phyloP scores from a whole-genome alignment of 2,113 vertebrate species.

The Manacus vitellinus region DNA sequence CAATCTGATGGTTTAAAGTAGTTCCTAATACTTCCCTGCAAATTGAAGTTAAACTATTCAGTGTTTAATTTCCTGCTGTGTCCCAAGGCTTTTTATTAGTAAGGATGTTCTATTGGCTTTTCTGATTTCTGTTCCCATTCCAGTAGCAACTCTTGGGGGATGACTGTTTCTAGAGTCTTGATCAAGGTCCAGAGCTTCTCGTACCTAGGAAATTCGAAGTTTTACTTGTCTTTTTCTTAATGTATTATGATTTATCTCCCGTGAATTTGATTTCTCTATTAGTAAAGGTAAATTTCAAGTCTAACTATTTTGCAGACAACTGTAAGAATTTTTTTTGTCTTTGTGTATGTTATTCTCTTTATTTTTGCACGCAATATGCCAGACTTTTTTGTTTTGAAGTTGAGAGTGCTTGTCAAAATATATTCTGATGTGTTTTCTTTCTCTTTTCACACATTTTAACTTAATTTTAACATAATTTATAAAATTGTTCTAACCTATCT shows the following conservation, averaged over 20 bases:
- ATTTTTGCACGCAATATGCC: background rate
- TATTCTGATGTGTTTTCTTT: background rate
- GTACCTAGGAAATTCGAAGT: background rate
- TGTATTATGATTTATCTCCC: background rate
- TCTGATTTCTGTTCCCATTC: background rate
- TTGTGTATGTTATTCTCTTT: background rate
- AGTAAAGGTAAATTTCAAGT: background rate
- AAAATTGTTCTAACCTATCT: background rate
- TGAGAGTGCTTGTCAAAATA: background rate
- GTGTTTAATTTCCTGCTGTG: conserved; percentile 13
- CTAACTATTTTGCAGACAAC: background rate
- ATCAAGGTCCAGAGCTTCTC: background rate
- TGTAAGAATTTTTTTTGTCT: background rate
- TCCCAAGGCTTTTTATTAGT: background rate
- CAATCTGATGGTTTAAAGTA: background rate
- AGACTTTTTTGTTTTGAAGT: background rate
- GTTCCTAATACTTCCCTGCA: background rate
- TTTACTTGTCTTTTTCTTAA: background rate
- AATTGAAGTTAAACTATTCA: background rate
- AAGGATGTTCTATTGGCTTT: background rate
- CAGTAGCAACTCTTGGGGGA: background rate
- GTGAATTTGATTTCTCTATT: background rate
- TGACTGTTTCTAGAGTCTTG: background rate
- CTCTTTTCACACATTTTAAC: background rate
- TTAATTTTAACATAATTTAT: background rate